Percentiles rank a stretch among this genome's conserved stretches.
These are phyloP conservation scores for Spea bombifrons DNA, from an alignment of 2,113 vertebrate genomes.

Conservation along the genomic window DNA sequence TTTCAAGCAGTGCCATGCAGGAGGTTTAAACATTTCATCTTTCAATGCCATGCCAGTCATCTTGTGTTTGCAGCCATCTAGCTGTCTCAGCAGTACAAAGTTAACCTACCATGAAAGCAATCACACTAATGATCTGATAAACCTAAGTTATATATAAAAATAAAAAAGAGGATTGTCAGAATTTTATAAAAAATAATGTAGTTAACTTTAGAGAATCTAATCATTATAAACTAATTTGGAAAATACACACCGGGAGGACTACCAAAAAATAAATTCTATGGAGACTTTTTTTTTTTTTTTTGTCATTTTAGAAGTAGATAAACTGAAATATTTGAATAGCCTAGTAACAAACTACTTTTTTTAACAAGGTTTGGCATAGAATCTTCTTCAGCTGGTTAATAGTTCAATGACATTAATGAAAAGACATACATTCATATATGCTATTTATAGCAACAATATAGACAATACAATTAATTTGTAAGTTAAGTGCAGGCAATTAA, in stretches of 20 bases:
- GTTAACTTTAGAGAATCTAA: slow-evolving; percentile 29
- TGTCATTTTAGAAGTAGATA: no score
- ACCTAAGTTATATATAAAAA: slow-evolving; percentile 24
- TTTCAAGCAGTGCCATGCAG: slow-evolving; percentile 44
- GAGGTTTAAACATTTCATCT: slow-evolving; percentile 34
- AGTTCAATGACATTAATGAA: slow-evolving; percentile 18
- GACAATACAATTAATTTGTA: not conserved
- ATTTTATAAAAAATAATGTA: slow-evolving; percentile 29
- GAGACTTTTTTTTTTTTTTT: slow-evolving; percentile 25
- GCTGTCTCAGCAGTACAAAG: slow-evolving; percentile 44
- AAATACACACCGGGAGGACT: slow-evolving; percentile 25
- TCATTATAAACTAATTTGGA: slow-evolving; percentile 37
- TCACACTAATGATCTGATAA: slow-evolving; percentile 44
- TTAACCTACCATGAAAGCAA: slow-evolving; percentile 44
- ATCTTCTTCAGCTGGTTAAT: slow-evolving; percentile 24
- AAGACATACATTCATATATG: slow-evolving; percentile 1
- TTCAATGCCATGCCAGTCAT: slow-evolving; percentile 2
- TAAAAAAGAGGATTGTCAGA: slow-evolving; percentile 19
- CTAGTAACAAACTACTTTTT: slow-evolving; percentile 15
- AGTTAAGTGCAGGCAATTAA: no score
- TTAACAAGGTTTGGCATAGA: slow-evolving; percentile 19
- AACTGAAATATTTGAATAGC: not conserved
- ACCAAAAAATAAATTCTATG: slow-evolving; percentile 22
- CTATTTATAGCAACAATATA: not conserved
- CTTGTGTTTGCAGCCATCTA: slow-evolving; percentile 31